Evolutionary conservation across 2,113 vertebrate species (phyloP), one percentile per base, ranked within the genome.

Genomic region (Lynx canadensis): DNA sequence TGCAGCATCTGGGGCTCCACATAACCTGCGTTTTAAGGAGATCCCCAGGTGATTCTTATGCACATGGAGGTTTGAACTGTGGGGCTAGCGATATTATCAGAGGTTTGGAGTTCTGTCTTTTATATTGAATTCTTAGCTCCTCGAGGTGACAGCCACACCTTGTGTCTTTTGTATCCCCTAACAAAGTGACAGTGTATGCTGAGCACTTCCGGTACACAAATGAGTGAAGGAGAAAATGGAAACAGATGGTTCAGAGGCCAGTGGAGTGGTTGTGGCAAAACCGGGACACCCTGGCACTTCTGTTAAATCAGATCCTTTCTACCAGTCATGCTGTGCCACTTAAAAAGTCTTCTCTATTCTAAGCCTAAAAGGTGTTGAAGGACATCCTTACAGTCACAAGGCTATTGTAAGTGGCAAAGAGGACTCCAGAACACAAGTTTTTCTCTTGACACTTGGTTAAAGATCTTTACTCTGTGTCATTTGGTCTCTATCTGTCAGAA

Each of bases 401-500:
- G 23, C 57, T 89, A 86, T 93, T 93, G 94, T 91, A 96, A 96
- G 71, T 96, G 86, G 45, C 36, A 81, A 89, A 87, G 82, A 91
- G 29, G 19, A 89, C 66, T 78, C 66, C 81, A 60, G 71, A 84
- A 78, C 38, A 86, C 27, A 23, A 84, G 25, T 65, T 87, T 94
- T 88, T 84, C 65, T 80, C 65, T 91, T 88, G 78, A 91, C 66
- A 91, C 57, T 97, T 95, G 50, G 21, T 78, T 38, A 45, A 97
- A 60, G 78, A 85, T 91, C 92, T 96, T 96, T 78, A 45, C 68
- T 85, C 52, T 82, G 45, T 95, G 76, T 82, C 92, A 89, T 94
- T 93, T 97, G 97, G 92, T 79, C 73, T 95, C 91, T 96, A 11
- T 97, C 91, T 95, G 65, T 94, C 71, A 88, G 89, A 86, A 96